Conservation (phyloP, 2,888 invertebrate species). For the Epiperipatus broadwayi region DNA sequence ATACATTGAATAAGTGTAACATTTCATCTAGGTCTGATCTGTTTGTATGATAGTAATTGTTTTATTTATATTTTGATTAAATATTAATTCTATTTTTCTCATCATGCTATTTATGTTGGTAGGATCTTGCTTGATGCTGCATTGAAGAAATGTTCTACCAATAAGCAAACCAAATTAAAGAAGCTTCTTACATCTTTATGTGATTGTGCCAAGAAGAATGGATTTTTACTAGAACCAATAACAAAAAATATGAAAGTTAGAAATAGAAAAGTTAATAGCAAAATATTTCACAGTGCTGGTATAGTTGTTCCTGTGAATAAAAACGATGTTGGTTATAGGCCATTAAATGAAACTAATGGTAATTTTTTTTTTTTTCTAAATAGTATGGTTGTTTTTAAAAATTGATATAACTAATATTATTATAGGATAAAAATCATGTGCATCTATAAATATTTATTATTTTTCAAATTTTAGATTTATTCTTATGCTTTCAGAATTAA, state of each 20-base stretch:
- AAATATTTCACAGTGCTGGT: slow-evolving; percentile 50
- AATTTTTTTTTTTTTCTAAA: slow-evolving; percentile 12
- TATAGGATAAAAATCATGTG: slow-evolving; percentile 7
- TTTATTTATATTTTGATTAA: no score
- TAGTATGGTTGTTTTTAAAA: not conserved
- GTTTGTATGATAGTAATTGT: no score
- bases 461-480: no score
- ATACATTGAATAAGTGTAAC: no score
- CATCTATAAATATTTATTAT: no score
- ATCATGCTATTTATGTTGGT: no score
- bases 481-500: no score
- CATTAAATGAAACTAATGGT: slow-evolving; percentile 40
- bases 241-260: slow-evolving; percentile 41
- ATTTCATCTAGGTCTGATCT: no score
- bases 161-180: slow-evolving; percentile 15
- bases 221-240: slow-evolving; percentile 38
- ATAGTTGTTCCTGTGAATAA: slow-evolving; percentile 66
- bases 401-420: slow-evolving; percentile 36
- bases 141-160: no score
- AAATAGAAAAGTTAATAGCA: slow-evolving; percentile 42
- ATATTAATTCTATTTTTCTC: no score
- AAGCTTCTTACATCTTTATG: slow-evolving; percentile 42
- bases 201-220: slow-evolving; percentile 40
- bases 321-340: slow-evolving; percentile 63
- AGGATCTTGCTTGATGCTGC: no score